Conservation (phyloP, 2,888 invertebrate species). For the Hyles lineata region DNA sequence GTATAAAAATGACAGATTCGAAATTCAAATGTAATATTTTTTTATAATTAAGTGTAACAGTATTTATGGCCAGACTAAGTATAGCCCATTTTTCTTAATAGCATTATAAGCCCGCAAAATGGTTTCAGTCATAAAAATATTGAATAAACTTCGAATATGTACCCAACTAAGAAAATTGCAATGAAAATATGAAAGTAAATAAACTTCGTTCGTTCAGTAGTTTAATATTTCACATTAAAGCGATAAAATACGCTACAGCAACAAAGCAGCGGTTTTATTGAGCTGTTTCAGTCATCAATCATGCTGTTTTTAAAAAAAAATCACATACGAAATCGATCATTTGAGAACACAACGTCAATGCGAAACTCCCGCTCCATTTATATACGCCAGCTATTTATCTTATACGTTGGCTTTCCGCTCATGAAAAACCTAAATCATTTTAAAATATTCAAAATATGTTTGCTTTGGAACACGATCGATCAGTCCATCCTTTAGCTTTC, state of each 20-base stretch:
- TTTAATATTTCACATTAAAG: background rate
- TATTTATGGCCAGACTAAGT: too few relatives aligned
- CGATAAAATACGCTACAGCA: slow-evolving; percentile 1
- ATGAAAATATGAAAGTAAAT: too few relatives aligned
- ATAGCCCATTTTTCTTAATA: too few relatives aligned
- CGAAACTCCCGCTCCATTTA: slow-evolving; percentile 7
- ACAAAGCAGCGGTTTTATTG: background rate
- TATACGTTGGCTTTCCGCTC: background rate
- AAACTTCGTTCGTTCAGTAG: too few relatives aligned
- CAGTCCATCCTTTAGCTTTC: too few relatives aligned
- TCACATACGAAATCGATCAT: slow-evolving; percentile 11
- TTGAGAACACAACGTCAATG: slow-evolving; percentile 1
- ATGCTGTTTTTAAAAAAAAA: background rate
- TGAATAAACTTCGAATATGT: too few relatives aligned
- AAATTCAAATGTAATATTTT: too few relatives aligned
- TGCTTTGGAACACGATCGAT: background rate
- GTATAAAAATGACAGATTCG: too few relatives aligned
- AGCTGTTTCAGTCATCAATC: background rate
- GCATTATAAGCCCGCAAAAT: too few relatives aligned
- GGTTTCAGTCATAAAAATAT: too few relatives aligned
- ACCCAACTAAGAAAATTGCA: too few relatives aligned
- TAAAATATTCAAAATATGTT: background rate
- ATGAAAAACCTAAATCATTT: background rate
- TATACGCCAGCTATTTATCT: background rate
- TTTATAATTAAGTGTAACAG: too few relatives aligned